phyloP scores from a whole-genome alignment of 2,113 vertebrate species.

The Protobothrops flavoviridis region DNA sequence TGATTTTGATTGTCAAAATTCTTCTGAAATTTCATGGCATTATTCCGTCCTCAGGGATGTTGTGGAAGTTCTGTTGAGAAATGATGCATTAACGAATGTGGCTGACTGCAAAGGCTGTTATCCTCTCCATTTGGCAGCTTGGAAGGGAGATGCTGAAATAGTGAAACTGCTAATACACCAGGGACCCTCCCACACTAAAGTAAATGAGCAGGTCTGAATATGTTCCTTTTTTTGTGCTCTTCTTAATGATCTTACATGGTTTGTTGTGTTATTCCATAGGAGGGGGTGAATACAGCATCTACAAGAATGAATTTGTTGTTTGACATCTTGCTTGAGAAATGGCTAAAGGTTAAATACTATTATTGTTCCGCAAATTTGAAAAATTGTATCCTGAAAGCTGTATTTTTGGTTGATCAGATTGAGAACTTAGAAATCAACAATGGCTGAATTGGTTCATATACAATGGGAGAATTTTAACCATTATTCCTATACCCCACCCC shows the following conservation, averaged over 20 bases:
- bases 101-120: constrained; percentile 97
- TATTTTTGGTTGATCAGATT: not conserved
- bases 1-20: not conserved
- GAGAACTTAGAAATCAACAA: constrained; percentile 1
- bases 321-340: not conserved
- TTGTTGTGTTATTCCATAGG: not conserved
- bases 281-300: not conserved
- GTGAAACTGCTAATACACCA: constrained; percentile 94
- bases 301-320: not conserved
- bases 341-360: not conserved
- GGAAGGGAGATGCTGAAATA: constrained; percentile 95
- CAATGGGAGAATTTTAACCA: constrained; percentile 29
- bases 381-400: constrained; percentile 10
- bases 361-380: not conserved
- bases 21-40: not conserved
- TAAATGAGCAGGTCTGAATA: constrained; percentile 92
- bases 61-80: constrained; percentile 90
- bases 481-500: not conserved
- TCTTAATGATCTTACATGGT: not conserved
- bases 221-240: constrained; percentile 25
- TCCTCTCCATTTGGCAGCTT: constrained; percentile 94
- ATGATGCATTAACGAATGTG: constrained; percentile 93
- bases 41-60: constrained; percentile 80
- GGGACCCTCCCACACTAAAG: constrained; percentile 91
- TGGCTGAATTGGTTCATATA: not conserved